Percentiles rank a stretch among this genome's conserved stretches.
phyloP scores from a whole-genome alignment of 2,888 invertebrate species.

The Pemphredon lugubris region DNA sequence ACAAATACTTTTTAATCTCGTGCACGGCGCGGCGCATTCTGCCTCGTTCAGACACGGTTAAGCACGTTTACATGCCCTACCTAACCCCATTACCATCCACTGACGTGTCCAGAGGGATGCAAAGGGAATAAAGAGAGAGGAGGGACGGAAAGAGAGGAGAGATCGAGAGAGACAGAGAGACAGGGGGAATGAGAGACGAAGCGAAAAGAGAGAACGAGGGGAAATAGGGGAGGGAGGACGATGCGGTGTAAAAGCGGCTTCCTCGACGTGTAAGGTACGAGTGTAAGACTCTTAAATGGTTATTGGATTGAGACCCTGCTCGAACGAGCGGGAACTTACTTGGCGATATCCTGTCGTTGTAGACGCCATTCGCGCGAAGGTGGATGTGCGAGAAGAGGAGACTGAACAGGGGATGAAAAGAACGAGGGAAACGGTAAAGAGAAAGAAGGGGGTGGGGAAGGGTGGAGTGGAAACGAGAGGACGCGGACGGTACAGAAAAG shows the following conservation, averaged over 20 bases:
- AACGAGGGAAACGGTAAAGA: background rate
- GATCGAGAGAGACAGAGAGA: background rate
- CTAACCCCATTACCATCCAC: slow-evolving; percentile 55
- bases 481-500: background rate
- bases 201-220: slow-evolving; percentile 10
- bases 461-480: no score
- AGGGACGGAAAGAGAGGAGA: background rate
- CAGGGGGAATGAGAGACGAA: slow-evolving; percentile 2
- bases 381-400: slow-evolving; percentile 5
- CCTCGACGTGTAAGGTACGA: slow-evolving; percentile 64
- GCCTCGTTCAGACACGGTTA: slow-evolving; percentile 35
- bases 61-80: slow-evolving; percentile 53
- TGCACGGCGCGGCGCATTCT: slow-evolving; percentile 9
- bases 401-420: background rate
- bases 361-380: slow-evolving; percentile 33
- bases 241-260: slow-evolving; percentile 60
- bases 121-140: slow-evolving; percentile 30
- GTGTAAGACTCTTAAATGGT: slow-evolving; percentile 70
- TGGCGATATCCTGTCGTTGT: slow-evolving; percentile 64
- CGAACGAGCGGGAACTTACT: slow-evolving; percentile 67
- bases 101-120: slow-evolving; percentile 56
- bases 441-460: no score
- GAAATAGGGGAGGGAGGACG: slow-evolving; percentile 7
- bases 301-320: slow-evolving; percentile 69
- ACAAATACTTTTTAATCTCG: slow-evolving; percentile 51